A percentile compares a stretch with the other conserved stretches of the same genome.
These are phyloP conservation scores for Antigone vipio DNA, from an alignment of 2,113 vertebrate genomes.

Conservation along the genomic window DNA sequence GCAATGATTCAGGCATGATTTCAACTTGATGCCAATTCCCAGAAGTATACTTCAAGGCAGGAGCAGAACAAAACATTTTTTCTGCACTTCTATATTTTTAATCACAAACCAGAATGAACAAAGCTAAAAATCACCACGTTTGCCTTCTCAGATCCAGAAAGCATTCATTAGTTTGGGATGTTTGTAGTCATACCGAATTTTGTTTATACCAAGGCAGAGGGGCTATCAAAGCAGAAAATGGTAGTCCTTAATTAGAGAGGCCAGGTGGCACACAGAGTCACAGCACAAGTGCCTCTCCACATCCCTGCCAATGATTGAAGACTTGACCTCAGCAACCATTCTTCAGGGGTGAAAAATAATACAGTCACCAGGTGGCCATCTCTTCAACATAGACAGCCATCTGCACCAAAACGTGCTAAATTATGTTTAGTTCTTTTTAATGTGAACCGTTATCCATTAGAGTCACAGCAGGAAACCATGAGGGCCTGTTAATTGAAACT, in stretches of 20 bases:
- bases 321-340: conserved; percentile 56
- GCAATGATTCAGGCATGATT: not conserved
- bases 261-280: conserved; percentile 62
- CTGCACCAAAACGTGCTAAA: conserved; percentile 53
- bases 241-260: conserved; percentile 63
- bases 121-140: not conserved
- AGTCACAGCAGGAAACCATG: conserved; percentile 26
- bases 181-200: conserved; percentile 5
- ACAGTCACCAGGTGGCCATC: conserved; percentile 62
- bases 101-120: conserved; percentile 27
- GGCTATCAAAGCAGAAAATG: conserved; percentile 59
- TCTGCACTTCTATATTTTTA: conserved; percentile 12
- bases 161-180: not conserved
- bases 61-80: not conserved
- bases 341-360: conserved; percentile 61
- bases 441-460: conserved; percentile 59
- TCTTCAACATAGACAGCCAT: conserved; percentile 54
- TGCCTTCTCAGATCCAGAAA: conserved; percentile 4
- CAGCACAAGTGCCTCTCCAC: conserved; percentile 24
- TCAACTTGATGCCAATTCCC: conserved; percentile 5
- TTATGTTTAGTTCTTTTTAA: conserved; percentile 65
- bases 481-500: conserved; percentile 59
- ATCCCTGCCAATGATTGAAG: conserved; percentile 37
- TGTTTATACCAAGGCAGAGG: conserved; percentile 24
- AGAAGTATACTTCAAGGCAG: not conserved